Conservation (phyloP, 2,888 invertebrate genomes). For the Pheosia tremula region DNA sequence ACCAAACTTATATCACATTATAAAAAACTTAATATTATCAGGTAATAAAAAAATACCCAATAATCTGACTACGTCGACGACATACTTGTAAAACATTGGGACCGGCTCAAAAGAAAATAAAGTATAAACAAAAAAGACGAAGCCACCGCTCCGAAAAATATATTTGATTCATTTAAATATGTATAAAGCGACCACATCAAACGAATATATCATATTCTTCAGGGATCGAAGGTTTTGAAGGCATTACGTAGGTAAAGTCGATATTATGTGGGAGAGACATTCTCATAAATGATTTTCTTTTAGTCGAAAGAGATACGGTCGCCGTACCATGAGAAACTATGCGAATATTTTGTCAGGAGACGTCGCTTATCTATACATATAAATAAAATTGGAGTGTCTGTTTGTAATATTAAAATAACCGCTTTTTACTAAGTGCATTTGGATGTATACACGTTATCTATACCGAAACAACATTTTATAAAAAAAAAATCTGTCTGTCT, state of each 20-base stretch:
- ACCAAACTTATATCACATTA: neutral
- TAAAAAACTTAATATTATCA: slow-evolving; percentile 26
- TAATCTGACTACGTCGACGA: slow-evolving; percentile 30
- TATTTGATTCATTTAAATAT: slow-evolving; percentile 61
- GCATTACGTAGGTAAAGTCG: slow-evolving; percentile 28
- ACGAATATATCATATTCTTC: slow-evolving; percentile 48
- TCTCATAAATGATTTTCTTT: slow-evolving; percentile 30
- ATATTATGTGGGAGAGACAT: slow-evolving; percentile 24
- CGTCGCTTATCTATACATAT: no score
- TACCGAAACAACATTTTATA: no score
- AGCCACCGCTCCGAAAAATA: slow-evolving; percentile 39
- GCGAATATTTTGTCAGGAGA: slow-evolving; percentile 2
- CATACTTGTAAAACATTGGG: slow-evolving; percentile 22
- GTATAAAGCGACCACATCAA: slow-evolving; percentile 54
- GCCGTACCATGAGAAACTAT: slow-evolving; percentile 3
- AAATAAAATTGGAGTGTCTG: no score
- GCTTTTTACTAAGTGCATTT: no score
- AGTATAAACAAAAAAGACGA: slow-evolving; percentile 35
- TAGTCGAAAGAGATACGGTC: slow-evolving; percentile 9
- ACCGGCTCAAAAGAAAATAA: slow-evolving; percentile 20
- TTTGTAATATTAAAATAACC: no score
- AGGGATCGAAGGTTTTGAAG: slow-evolving; percentile 34
- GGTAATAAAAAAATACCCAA: slow-evolving; percentile 21
- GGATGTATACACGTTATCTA: no score
- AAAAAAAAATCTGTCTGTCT: no score